These are phyloP conservation scores for Trigoniulus corallinus DNA, from an alignment of 1,140 invertebrate species.

Conservation along the genomic window DNA sequence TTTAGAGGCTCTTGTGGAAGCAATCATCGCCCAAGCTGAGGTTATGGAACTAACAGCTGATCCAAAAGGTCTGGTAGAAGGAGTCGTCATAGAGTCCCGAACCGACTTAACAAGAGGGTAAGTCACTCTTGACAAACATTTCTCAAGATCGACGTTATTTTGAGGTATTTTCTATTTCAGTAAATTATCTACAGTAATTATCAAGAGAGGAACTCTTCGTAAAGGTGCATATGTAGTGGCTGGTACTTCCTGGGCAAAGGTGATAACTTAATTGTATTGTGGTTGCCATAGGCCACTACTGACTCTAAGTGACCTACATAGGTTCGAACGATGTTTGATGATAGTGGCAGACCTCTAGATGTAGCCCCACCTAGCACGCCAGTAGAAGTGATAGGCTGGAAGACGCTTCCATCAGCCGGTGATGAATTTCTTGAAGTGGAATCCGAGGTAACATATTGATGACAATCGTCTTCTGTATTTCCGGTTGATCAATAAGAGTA, in stretches of 20 bases:
- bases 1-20: slow-evolving; percentile 62
- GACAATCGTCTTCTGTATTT: not conserved
- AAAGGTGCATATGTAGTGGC: slow-evolving; percentile 66
- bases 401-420: slow-evolving; percentile 66
- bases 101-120: slow-evolving; percentile 51
- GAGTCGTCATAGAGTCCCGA: slow-evolving; percentile 72
- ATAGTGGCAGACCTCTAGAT: slow-evolving; percentile 45
- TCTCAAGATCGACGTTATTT: too few relatives aligned
- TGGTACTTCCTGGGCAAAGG: slow-evolving; percentile 65
- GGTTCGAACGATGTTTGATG: slow-evolving; percentile 65
- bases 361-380: slow-evolving; percentile 61
- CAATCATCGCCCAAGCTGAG: slow-evolving; percentile 66
- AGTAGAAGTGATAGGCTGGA: slow-evolving; percentile 78
- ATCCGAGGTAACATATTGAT: slow-evolving; percentile 35
- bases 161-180: slow-evolving; percentile 27
- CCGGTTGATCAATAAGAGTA: too few relatives aligned
- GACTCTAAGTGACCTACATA: too few relatives aligned
- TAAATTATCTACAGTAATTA: slow-evolving; percentile 69
- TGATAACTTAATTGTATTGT: slow-evolving; percentile 15
- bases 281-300: not conserved
- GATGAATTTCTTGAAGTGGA: slow-evolving; percentile 69
- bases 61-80: slow-evolving; percentile 68
- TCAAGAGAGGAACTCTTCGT: slow-evolving; percentile 75
- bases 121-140: slow-evolving; percentile 12
- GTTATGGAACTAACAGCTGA: slow-evolving; percentile 69